These are phyloP conservation scores for Mesopsocus fuscifrons DNA, from an alignment of 2,888 invertebrate genomes.

Conservation along the genomic window DNA sequence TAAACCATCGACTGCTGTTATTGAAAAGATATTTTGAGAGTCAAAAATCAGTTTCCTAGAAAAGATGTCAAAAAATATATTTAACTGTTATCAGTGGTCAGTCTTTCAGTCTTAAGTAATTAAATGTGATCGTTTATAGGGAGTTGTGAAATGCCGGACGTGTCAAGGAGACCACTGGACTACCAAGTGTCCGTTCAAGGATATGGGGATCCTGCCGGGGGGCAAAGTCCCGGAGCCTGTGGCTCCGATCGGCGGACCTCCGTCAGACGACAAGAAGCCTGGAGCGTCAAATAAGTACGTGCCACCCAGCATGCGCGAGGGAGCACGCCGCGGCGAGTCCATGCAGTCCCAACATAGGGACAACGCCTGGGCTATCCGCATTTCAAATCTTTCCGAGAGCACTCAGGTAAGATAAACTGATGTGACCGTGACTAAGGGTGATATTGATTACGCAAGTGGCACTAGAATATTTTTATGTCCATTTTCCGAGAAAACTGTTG, in stretches of 20 bases:
- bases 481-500: no score
- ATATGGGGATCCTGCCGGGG: slow-evolving; percentile 50
- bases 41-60: no score
- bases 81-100: no score
- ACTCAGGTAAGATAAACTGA: slow-evolving; percentile 41
- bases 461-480: no score
- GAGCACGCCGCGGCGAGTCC: slow-evolving; percentile 49
- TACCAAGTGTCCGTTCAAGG: slow-evolving; percentile 93
- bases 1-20: no score
- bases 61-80: no score
- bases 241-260: neutral
- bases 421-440: no score
- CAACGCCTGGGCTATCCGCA: slow-evolving; percentile 71
- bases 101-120: no score
- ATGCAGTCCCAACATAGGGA: slow-evolving; percentile 50
- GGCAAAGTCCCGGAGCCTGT: slow-evolving; percentile 32
- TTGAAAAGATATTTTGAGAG: no score
- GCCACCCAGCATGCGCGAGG: slow-evolving; percentile 76
- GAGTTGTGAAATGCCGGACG: slow-evolving; percentile 67
- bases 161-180: slow-evolving; percentile 98
- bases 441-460: no score
- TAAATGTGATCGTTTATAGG: slow-evolving; percentile 23
- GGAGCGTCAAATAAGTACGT: slow-evolving; percentile 51
- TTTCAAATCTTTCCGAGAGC: slow-evolving; percentile 92
- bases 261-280: slow-evolving; percentile 26